Evolutionary conservation across 2,888 invertebrate genomes (phyloP), one percentile per base, ranked within the genome.

Genomic region (Leuctra nigra): DNA sequence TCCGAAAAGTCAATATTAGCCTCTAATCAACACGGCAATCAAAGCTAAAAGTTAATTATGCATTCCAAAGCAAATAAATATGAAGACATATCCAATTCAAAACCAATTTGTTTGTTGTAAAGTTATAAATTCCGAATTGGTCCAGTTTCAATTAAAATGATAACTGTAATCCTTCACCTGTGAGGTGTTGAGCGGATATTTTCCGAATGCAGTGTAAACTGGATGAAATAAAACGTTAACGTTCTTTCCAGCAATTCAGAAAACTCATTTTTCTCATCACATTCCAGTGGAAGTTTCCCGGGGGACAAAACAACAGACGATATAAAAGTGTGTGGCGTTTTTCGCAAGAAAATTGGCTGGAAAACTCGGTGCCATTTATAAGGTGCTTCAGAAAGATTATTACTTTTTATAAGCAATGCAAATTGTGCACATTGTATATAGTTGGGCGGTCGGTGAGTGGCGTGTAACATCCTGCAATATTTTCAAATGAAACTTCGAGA

Each of bases 251-350:
- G 50, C 50, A 50, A 50, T 50, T 50, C 50, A 11, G 20, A 50
- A 50, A 50, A 50, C 50, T 50, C 50, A 50, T 50, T 50, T 50
- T 50, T 50, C 50, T 44, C 50, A 20, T 50, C 50, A 35, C 50
- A 50, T 50, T 50, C 50, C 50, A 35, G 33, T 18, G 50, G 22
- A 23, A 23, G 35, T 35, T 20, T 20, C 50, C 50, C 50, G 18
- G 13, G 50, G 33, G 50, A 50, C 50, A 50, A 33, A 50, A 50
- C 50, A 50, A 50, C 50, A 22, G 50, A 50, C 11, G 50, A 50
- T 29, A 50, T 50, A 50, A 50, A 50, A 50, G 33, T 50, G 50
- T 20, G 33, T 22, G 50, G 50, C 50, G 35, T 50, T 50, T 50
- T 50, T 33, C 48, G 50, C 16, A 35, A 33, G 33, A 35, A 50